Evolutionary conservation across 2,797 vertebrate genomes (phyloP).

Genomic region (Alca torda): DNA sequence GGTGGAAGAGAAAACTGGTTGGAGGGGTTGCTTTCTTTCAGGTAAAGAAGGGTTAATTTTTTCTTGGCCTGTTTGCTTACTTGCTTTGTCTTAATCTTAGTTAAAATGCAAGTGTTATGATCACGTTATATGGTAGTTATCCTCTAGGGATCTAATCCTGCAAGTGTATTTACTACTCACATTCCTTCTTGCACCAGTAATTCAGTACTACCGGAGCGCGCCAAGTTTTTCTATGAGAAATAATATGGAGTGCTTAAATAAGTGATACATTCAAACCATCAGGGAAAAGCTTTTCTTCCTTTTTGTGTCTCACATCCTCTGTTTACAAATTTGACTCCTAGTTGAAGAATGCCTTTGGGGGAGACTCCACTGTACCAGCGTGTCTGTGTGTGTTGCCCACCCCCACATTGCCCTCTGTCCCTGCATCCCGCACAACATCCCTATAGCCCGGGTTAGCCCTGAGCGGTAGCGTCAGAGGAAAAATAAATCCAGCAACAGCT

Average conservation of each 20-base stretch:
- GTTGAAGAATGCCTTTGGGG: neutral
- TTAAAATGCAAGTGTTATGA: neutral
- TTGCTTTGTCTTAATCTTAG: neutral
- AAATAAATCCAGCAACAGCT: neutral
- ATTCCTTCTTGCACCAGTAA: neutral
- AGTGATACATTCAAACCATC: neutral
- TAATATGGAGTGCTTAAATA: neutral
- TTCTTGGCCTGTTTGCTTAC: neutral
- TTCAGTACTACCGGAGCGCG: neutral
- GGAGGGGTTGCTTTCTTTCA: neutral
- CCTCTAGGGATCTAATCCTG: neutral
- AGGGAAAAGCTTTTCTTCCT: neutral
- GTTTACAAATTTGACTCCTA: neutral
- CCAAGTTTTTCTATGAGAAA: neutral
- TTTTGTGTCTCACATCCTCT: neutral
- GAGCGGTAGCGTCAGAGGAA: neutral
- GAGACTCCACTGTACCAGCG: rapidly evolving
- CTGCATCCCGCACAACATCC: neutral
- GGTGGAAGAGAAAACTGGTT: neutral
- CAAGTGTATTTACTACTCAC: neutral
- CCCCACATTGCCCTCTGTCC: rapidly evolving
- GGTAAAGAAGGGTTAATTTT: neutral
- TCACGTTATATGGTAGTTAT: neutral
- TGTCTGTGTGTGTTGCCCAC: neutral
- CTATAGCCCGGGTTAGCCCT: neutral